A percentile compares a stretch with the other conserved stretches of the same genome.
Evolutionary conservation across 1,140 invertebrate genomes (phyloP).

Genomic region (Semibalanus balanoides): DNA sequence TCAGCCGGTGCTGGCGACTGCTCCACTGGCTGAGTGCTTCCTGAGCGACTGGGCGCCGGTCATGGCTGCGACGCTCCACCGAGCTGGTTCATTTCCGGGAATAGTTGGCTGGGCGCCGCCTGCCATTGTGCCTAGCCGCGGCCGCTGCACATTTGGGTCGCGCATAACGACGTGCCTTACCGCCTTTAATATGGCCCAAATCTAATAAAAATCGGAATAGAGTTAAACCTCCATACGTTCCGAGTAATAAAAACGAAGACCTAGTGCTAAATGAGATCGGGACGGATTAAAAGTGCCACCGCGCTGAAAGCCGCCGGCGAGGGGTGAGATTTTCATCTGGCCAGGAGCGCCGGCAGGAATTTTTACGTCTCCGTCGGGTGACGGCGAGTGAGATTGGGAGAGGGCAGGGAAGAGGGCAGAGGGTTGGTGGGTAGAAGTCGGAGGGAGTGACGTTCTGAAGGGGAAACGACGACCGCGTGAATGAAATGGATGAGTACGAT

Average conservation of each 20-base stretch:
- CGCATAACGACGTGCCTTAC: slow-evolving; percentile 1
- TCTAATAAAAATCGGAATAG: slow-evolving; percentile 2
- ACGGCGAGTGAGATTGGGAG: not conserved
- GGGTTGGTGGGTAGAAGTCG: not conserved
- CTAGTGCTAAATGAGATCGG: not conserved
- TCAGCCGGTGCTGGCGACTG: not conserved
- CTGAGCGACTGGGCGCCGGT: not conserved
- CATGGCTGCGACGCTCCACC: not conserved
- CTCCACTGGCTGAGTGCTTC: not conserved
- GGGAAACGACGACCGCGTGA: not conserved
- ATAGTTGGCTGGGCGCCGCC: not conserved
- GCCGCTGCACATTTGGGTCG: not conserved
- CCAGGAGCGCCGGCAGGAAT: not conserved
- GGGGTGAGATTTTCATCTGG: not conserved
- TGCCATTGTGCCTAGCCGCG: not conserved
- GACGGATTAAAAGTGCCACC: not conserved
- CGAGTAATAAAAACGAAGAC: slow-evolving; percentile 2
- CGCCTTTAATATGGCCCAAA: not conserved
- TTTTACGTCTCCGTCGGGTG: not conserved
- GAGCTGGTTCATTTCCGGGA: not conserved
- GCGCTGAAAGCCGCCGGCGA: not conserved
- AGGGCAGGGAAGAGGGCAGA: not conserved
- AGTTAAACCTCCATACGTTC: not conserved
- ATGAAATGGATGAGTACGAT: no score
- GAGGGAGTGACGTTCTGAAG: not conserved